Base-by-base conservation (phyloP, 35 echinoderm and acorn worm genomes). In the Heliocidaris tuberculata region DNA sequence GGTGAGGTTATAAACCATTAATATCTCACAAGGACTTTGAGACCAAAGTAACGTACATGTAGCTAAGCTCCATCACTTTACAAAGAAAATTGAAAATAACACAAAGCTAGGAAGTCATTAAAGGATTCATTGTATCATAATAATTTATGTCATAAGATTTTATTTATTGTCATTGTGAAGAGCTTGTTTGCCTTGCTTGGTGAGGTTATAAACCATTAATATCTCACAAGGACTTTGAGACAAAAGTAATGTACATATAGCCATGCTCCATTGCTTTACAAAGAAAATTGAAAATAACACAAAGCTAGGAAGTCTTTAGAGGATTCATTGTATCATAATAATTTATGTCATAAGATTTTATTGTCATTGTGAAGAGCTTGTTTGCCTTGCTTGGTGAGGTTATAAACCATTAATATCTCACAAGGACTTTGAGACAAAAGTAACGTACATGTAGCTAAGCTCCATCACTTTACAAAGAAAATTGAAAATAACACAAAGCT, bases 21-120 rank as follows among this genome's bases (percentile, higher is more conserved):
- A 97, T 31, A n/a, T 96, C 95, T 19, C 97, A 61, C 5, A 97
- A 10, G 27, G 86, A 88, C 48, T 97, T 97, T 17, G 95, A 96
- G 12, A 94, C 93, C 48, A 97, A 16, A 7, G 93, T 95, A 30
- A 97, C 52, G n/a, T n/a, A n/a, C n/a, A n/a, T n/a, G 31, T 93
- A 24, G 59, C 97, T 96, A n/a, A 97, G 52, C 8, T 97, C 97
- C 49, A 87, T 31, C 54, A 94, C 97, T 97, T 50, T 5, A 96
- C 32, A 86, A 21, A 90, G 86, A 48, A 88, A 59, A 24, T 1
- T 91, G 30, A 85, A 56, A 71, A 2, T 91, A 96, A 96, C 8
- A 21, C 6, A 56, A 92, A 31, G 0, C 0, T 10, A 52, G 21
- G 48, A 47, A 42, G 3, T 30, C 10, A 92, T 30, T 21, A 4